phyloP scores from a whole-genome alignment of 2,888 invertebrate genomes.

The Pimpla rufipes region DNA sequence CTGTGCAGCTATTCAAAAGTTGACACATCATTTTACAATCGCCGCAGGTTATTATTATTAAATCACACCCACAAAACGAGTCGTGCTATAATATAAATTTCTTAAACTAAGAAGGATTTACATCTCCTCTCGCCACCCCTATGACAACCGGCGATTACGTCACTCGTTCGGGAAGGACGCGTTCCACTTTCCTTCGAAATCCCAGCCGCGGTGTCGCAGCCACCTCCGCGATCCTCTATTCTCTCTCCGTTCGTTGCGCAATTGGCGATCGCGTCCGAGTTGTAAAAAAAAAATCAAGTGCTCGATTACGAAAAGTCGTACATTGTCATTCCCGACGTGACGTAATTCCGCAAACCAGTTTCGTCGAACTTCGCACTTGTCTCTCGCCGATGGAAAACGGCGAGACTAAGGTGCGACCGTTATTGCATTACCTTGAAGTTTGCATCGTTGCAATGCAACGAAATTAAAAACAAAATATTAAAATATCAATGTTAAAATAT shows the following conservation, averaged over 20 bases:
- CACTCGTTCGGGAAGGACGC: conserved; percentile 41
- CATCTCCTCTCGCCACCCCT: conserved; percentile 11
- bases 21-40: too few species aligned
- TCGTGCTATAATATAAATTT: too few species aligned
- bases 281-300: not conserved
- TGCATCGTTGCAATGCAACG: too few species aligned
- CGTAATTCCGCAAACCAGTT: conserved; percentile 11
- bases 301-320: conserved; percentile 1
- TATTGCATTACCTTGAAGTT: too few species aligned
- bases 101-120: too few species aligned
- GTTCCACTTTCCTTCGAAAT: conserved; percentile 56
- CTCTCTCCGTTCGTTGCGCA: conserved; percentile 19
- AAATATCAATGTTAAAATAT: too few species aligned
- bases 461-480: too few species aligned
- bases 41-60: too few species aligned
- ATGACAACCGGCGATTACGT: not conserved
- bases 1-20: too few species aligned
- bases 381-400: not conserved
- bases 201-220: not conserved
- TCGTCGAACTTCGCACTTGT: not conserved
- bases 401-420: not conserved
- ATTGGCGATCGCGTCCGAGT: conserved; percentile 15
- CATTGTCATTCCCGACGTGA: not conserved
- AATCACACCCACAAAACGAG: too few species aligned
- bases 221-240: not conserved